A percentile compares a stretch with the other conserved stretches of the same genome.
Conservation (phyloP, 2,797 vertebrate species). For the Rhadinocentrus ornatus region DNA sequence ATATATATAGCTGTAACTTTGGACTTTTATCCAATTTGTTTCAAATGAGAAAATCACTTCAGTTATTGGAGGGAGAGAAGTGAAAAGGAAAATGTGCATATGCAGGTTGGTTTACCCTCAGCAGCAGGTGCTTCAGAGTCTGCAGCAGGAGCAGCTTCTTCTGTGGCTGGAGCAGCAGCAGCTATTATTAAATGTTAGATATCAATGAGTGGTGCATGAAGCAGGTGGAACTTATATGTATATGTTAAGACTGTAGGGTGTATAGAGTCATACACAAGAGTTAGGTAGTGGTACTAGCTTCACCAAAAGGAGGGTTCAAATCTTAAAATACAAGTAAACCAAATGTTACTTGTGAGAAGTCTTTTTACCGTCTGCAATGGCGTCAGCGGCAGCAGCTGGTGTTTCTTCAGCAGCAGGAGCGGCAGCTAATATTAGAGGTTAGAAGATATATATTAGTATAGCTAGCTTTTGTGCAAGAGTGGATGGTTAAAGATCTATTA, state of each 20-base stretch:
- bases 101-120: constrained; percentile 62
- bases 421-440: constrained; percentile 54
- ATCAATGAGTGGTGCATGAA: constrained; percentile 47
- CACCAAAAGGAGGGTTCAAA: background rate
- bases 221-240: constrained; percentile 15
- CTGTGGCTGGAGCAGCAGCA: constrained; percentile 54
- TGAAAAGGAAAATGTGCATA: constrained; percentile 18
- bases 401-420: constrained; percentile 41
- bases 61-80: constrained; percentile 18
- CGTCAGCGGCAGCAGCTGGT: constrained; percentile 27
- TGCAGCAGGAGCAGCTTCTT: constrained; percentile 59
- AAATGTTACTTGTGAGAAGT: background rate
- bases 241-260: constrained; percentile 5
- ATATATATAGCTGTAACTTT: background rate
- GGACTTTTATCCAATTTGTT: background rate
- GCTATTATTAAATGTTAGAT: constrained; percentile 67
- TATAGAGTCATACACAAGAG: constrained; percentile 1
- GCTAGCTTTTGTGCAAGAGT: background rate
- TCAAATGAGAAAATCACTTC: constrained; percentile 4
- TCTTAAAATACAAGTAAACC: background rate
- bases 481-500: background rate
- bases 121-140: constrained; percentile 60
- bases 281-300: constrained; percentile 19
- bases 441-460: constrained; percentile 12
- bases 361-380: constrained; percentile 38